Base-by-base conservation (phyloP, 2,797 vertebrate genomes). In the Lophotriccus pileatus region DNA sequence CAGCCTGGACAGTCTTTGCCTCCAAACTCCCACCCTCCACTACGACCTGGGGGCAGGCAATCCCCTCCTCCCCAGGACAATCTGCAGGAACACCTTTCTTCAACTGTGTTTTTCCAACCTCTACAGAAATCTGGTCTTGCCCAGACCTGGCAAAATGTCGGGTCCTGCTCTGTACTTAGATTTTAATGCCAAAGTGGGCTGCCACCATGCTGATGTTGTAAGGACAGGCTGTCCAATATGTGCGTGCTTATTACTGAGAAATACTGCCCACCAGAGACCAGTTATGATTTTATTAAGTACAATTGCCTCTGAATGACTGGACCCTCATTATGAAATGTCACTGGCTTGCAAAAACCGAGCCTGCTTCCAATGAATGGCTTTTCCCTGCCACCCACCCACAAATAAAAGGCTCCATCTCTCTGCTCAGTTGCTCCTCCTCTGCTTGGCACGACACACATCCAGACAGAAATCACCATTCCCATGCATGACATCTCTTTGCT, bases 31-130 rank as follows among this genome's bases (percentile, higher is more conserved):
- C 28, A 23, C 5, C 12, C 30, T 75, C 10, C 58, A n/a, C 14
- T 19, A 6, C 1, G 6, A 20, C 46, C 32, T 2, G 16, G 24
- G 34, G 36, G 37, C 21, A 75, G 28, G 28, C 41, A 36, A 52
- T 27, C 2, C 5, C 32, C 22, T 55, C 27, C 12, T 80, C 41
- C 44, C 56, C 4, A 2, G n/a, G 36, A 24, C 39, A 69, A 24
- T 10, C 20, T 70, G 32, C 66, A 70, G n/a, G 43, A 89, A 41
- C 32, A 66, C 15, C 74, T 56, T 59, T 73, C 50, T 75, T 55
- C 58, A 84, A 3, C 9, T 0, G 0, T 0, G 0, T 47, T 78
- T 39, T 72, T 75, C 34, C 39, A 49, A 1, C 2, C 53, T 60
- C 59, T 39, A 5, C 17, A 88, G 55, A 79, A 88, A 81, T 3